Evolutionary conservation across 2,113 vertebrate genomes (phyloP).

Genomic region (Eudyptes chrysolophus): DNA sequence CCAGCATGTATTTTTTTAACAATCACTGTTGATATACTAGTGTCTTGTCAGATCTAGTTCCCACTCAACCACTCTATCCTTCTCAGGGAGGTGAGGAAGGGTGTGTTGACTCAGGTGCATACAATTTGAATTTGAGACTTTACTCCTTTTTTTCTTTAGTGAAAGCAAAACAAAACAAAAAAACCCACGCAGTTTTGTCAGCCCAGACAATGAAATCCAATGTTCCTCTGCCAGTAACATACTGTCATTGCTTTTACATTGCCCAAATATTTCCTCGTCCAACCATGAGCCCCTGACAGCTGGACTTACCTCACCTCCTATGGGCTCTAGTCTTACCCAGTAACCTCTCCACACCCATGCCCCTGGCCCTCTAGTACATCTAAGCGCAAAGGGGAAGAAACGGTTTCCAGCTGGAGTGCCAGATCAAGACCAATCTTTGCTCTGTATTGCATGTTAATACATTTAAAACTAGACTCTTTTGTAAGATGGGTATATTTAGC

Average conservation of each 20-base stretch:
- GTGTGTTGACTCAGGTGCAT: neutral
- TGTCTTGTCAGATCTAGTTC: neutral
- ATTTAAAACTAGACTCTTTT: neutral
- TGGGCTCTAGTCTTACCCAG: neutral
- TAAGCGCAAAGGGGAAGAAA: neutral
- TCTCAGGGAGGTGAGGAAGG: neutral
- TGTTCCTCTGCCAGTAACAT: neutral
- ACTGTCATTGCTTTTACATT: neutral
- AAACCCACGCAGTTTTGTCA: neutral
- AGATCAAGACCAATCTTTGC: neutral
- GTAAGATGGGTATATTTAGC: neutral
- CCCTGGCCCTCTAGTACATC: neutral
- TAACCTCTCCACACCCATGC: rapidly evolving
- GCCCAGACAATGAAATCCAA: neutral
- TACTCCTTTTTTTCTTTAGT: neutral
- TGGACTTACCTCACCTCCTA: neutral
- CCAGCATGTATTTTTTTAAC: neutral
- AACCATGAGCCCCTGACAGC: neutral
- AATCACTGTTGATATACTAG: neutral
- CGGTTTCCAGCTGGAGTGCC: neutral
- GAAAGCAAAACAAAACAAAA: neutral
- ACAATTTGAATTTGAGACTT: neutral
- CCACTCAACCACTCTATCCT: neutral
- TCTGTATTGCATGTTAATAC: neutral
- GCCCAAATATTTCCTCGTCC: neutral